Evolutionary conservation across 2,888 invertebrate species (phyloP).

Genomic region (Sclerodermus sp.): DNA sequence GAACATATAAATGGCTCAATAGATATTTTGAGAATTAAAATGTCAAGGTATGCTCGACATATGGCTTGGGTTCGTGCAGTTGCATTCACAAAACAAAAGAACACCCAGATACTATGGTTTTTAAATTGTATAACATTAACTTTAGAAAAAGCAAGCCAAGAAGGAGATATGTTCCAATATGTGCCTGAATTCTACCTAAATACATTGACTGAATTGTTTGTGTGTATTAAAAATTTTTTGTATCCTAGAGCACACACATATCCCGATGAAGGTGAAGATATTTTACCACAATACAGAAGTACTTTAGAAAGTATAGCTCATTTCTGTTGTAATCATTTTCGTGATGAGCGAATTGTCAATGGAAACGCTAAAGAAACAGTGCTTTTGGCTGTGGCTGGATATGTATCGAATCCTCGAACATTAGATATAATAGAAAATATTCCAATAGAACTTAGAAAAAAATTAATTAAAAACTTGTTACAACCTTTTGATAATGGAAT

Average conservation of each 20-base stretch:
- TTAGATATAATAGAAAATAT: conserved; percentile 73
- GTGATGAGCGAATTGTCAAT: conserved; percentile 73
- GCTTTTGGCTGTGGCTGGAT: conserved; percentile 75
- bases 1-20: conserved; percentile 64
- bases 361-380: conserved; percentile 76
- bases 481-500: conserved; percentile 81
- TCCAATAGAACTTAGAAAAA: conserved; percentile 64
- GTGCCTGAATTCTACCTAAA: conserved; percentile 76
- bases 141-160: conserved; percentile 63
- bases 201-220: conserved; percentile 67
- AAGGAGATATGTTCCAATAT: conserved; percentile 69
- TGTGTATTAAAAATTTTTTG: conserved; percentile 67
- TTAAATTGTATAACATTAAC: conserved; percentile 65
- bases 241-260: conserved; percentile 67
- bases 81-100: conserved; percentile 68
- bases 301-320: conserved; percentile 68
- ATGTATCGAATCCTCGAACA: conserved; percentile 73
- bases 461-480: conserved; percentile 70
- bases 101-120: conserved; percentile 65
- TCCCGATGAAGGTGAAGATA: no score
- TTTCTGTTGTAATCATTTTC: conserved; percentile 75
- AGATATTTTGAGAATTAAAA: conserved; percentile 64
- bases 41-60: conserved; percentile 65
- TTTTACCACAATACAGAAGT: conserved; percentile 63
- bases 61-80: conserved; percentile 73